Conservation (phyloP, 2,888 invertebrate genomes). For the Petrophora chlorosata region DNA sequence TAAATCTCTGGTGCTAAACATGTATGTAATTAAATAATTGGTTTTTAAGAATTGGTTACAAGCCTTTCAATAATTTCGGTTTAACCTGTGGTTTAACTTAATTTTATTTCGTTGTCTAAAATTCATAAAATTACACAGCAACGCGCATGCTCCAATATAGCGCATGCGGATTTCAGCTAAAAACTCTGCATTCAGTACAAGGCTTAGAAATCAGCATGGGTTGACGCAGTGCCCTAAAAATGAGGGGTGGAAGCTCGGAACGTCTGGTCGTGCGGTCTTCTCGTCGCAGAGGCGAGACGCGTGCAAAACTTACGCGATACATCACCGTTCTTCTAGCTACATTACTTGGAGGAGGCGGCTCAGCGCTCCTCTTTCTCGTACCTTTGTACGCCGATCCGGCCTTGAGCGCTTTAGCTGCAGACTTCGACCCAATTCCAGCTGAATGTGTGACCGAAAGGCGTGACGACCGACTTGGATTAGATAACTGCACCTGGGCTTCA, state of each 20-base stretch:
- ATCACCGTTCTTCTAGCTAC: conserved; percentile 75
- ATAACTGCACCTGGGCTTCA: conserved; percentile 92
- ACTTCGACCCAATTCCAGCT: conserved; percentile 89
- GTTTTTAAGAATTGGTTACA: too few relatives aligned
- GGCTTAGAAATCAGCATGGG: conserved; percentile 67
- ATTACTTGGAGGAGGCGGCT: conserved; percentile 72
- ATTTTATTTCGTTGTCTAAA: too few relatives aligned
- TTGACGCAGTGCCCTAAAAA: conserved; percentile 72
- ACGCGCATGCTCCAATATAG: conserved; percentile 55
- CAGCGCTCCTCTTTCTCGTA: conserved; percentile 77
- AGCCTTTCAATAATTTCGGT: too few relatives aligned
- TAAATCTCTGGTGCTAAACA: too few relatives aligned
- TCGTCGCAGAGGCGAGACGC: conserved; percentile 67
- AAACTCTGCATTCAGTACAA: conserved; percentile 35
- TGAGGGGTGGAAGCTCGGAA: conserved; percentile 79
- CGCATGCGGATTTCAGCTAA: conserved; percentile 48
- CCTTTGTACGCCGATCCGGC: conserved; percentile 81
- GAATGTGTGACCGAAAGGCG: conserved; percentile 88
- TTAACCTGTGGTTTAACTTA: too few relatives aligned
- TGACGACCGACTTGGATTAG: conserved; percentile 88
- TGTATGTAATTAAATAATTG: too few relatives aligned
- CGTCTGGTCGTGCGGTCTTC: conserved; percentile 71
- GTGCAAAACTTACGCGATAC: conserved; percentile 73
- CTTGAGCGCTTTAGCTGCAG: conserved; percentile 86
- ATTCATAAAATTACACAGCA: too few relatives aligned